Conservation (phyloP, 2,888 invertebrate species). For the Plebejus anna region DNA sequence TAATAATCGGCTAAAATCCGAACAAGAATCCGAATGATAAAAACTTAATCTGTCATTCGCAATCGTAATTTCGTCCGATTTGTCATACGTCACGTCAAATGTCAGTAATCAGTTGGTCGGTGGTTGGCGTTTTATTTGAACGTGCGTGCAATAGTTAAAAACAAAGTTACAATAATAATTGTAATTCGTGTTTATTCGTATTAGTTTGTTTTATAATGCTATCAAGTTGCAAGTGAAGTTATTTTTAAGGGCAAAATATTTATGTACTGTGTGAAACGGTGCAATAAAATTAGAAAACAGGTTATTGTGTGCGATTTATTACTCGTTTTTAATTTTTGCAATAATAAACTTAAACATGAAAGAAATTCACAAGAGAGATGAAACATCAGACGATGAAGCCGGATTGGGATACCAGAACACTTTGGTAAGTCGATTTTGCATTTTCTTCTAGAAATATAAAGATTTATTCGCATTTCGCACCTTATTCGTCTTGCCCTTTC, state of each 20-base stretch:
- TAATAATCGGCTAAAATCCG: not conserved
- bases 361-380: conserved; percentile 59
- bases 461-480: not conserved
- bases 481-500: not conserved
- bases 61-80: conserved; percentile 25
- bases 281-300: conserved; percentile 32
- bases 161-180: not conserved
- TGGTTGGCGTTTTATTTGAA: conserved; percentile 59
- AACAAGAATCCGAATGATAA: not conserved
- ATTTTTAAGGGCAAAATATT: conserved; percentile 37
- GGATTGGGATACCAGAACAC: conserved; percentile 86
- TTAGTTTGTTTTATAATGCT: not conserved
- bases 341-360: conserved; percentile 58
- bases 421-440: conserved; percentile 75
- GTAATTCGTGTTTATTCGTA: not conserved
- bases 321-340: conserved; percentile 64
- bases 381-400: conserved; percentile 79
- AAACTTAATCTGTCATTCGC: not conserved
- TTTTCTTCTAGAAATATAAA: conserved; percentile 40
- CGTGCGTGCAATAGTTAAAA: conserved; percentile 55
- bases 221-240: conserved; percentile 45
- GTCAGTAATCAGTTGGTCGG: conserved; percentile 59
- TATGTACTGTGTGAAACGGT: not conserved
- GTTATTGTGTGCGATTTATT: conserved; percentile 40
- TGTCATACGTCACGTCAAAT: conserved; percentile 34